Evolutionary conservation across 2,113 vertebrate species (phyloP).

Genomic region (Pyxicephalus adspersus): DNA sequence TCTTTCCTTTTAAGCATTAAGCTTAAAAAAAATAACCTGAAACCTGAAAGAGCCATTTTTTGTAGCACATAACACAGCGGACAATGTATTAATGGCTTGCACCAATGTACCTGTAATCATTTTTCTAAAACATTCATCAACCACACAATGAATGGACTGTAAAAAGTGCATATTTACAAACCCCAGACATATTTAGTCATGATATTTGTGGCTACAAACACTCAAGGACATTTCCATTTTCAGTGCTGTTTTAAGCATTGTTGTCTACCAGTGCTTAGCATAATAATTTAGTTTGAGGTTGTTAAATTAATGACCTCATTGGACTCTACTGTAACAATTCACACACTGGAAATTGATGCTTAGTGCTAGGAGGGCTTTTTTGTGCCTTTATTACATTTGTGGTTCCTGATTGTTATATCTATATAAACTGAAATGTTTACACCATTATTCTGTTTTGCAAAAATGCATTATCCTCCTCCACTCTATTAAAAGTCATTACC

Average conservation of each 20-base stretch:
- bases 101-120: background rate
- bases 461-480: slow-evolving; percentile 7
- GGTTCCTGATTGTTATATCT: slow-evolving; percentile 14
- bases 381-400: slow-evolving; percentile 22
- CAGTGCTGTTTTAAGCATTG: slow-evolving; percentile 22
- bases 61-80: background rate
- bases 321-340: slow-evolving; percentile 30
- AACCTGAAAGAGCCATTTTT: too few relatives aligned
- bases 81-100: background rate
- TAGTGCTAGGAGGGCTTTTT: slow-evolving; percentile 26
- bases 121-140: background rate
- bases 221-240: slow-evolving; percentile 27
- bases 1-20: too few relatives aligned
- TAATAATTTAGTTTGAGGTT: slow-evolving; percentile 38
- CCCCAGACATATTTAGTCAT: background rate
- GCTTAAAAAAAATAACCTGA: too few relatives aligned
- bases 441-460: slow-evolving; percentile 24
- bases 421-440: slow-evolving; percentile 11
- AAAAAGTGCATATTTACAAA: slow-evolving; percentile 5
- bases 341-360: slow-evolving; percentile 11
- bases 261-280: slow-evolving; percentile 20
- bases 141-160: background rate
- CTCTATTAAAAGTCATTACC: background rate
- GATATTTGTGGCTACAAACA: slow-evolving; percentile 13
- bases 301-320: slow-evolving; percentile 49